Evolutionary conservation across 2,888 invertebrate genomes (phyloP), one percentile per base, ranked within the genome.

Genomic region (Lutraria lutraria): DNA sequence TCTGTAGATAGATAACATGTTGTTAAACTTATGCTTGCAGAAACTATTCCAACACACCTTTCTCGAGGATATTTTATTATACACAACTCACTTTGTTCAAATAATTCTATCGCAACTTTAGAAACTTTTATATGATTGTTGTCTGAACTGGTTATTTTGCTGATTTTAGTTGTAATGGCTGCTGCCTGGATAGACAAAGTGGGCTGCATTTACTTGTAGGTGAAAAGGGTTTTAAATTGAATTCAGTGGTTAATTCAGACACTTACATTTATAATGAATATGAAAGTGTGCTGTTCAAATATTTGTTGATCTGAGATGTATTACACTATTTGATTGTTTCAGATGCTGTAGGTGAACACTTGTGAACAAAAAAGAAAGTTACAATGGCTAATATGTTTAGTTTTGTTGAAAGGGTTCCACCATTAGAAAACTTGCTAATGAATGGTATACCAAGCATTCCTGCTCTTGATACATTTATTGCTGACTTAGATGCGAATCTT

Each of bases 401-500:
- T 13, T 89, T 79, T 87, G 88, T 85, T 31, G 91, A 92, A 31
- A 84, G 31, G 21, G 85, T 95, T 52, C 95, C 95, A 53, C 94
- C 95, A 0, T 81, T 95, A 34, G 90, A 93, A 34, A 90, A 93
- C 19, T 83, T 95, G 83, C 91, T 95, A 53, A 93, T 93, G n/a
- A 93, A 91, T 81, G 95, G 94, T 0, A 89, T 94, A 10, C 95
- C 95, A 12, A 93, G 93, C 87, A 86, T 94, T 43, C 89, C 93
- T 34, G 93, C 94, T 12, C 88, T 95, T 15, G 95, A 95, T 80
- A 90, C 92, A 12, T 93, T 94, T 31, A 93, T 95, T 31, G 91
- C 93, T 60, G 94, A 95, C 76, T 92, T 95, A 19, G 95, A 95
- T 86, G 63, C 89, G 43, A 94, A 94, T 76, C 88, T 95, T 43